Conservation (phyloP, 2,113 vertebrate species). For the Atlantisia rogersi region DNA sequence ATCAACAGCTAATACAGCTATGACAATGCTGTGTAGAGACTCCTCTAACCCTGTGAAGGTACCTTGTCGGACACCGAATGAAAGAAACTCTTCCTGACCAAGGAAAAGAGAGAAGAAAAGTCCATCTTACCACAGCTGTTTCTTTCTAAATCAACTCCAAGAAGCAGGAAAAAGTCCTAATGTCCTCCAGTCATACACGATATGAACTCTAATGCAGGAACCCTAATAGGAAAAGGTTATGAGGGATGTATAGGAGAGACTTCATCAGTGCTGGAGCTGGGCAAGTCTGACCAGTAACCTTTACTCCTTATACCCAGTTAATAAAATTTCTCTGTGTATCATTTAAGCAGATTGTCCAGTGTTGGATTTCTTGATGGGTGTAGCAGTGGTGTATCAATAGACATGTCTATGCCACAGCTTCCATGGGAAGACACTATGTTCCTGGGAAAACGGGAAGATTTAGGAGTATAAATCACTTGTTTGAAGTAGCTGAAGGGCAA, state of each 20-base stretch:
- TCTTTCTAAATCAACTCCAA: not conserved
- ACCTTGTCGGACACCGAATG: not conserved
- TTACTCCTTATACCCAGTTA: not conserved
- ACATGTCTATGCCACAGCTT: not conserved
- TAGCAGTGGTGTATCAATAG: not conserved
- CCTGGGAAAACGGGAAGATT: not conserved
- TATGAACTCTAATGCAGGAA: not conserved
- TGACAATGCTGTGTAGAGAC: not conserved
- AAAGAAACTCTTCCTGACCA: not conserved
- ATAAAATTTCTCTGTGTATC: not conserved
- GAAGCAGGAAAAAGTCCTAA: not conserved
- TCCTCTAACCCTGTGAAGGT: not conserved
- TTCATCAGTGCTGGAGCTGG: not conserved
- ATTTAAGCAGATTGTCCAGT: not conserved
- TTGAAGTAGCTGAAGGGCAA: not conserved
- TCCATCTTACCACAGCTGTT: not conserved
- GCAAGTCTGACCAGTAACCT: not conserved
- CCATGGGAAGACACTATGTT: not conserved
- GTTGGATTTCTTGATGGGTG: not conserved
- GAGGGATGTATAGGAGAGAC: not conserved
- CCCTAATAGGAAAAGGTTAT: not conserved
- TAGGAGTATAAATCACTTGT: not conserved
- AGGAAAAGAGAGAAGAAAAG: not conserved
- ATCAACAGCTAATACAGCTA: not conserved
- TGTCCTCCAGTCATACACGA: not conserved